A percentile compares a stretch with the other conserved stretches of the same genome.
Conservation (phyloP, 2,113 vertebrate species). For the Hemiprocne comata region DNA sequence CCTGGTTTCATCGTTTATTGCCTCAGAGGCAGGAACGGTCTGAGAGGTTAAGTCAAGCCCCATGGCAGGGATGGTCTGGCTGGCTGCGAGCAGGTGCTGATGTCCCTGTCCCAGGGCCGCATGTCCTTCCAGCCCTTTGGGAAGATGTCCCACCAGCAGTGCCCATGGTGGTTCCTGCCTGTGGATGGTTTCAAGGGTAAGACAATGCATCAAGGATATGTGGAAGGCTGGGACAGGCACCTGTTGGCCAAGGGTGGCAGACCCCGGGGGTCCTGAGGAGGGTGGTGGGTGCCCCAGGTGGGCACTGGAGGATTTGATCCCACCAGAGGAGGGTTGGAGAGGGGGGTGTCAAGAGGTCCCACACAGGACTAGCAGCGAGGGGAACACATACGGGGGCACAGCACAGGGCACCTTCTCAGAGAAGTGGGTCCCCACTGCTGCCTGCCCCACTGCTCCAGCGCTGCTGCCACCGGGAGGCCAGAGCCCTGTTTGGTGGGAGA, state of each 20-base stretch:
- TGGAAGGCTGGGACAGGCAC: fast-evolving
- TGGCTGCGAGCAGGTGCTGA: fast-evolving
- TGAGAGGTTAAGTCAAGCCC: background rate
- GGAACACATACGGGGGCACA: background rate
- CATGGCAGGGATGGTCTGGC: background rate
- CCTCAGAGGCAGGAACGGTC: background rate
- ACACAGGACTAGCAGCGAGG: fast-evolving
- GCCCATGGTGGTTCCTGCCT: fast-evolving
- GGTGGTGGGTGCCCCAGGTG: background rate
- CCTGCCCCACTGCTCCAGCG: background rate
- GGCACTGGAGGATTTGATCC: background rate
- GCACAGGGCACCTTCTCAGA: too few relatives aligned
- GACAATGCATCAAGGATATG: fast-evolving
- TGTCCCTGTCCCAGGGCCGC: background rate
- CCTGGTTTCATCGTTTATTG: background rate
- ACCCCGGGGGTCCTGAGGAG: fast-evolving
- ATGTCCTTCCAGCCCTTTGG: background rate
- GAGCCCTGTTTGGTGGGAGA: background rate
- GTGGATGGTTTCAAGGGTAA: background rate
- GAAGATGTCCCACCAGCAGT: background rate
- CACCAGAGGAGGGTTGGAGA: background rate
- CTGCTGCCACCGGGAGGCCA: fast-evolving
- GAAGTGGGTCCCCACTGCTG: too few relatives aligned
- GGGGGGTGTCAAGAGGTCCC: fast-evolving
- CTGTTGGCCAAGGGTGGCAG: background rate